phyloP scores from a whole-genome alignment of 2,113 vertebrate species.

The Hydrolagus affinis region DNA sequence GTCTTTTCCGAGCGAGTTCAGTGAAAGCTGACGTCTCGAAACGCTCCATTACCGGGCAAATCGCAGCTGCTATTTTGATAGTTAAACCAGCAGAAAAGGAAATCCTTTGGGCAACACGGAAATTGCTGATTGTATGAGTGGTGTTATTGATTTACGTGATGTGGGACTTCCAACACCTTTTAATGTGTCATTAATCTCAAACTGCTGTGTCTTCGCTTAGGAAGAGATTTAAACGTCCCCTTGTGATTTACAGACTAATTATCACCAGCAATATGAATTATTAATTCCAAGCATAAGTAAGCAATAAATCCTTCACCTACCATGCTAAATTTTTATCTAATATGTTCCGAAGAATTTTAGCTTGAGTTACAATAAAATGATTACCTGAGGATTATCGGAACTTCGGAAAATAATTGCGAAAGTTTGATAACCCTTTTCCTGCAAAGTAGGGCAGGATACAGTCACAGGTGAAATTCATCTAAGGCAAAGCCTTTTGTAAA shows the following conservation, averaged over 20 bases:
- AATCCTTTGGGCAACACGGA: not conserved
- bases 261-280: constrained; percentile 2
- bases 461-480: not conserved
- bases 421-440: not conserved
- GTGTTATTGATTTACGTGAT: not conserved
- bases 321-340: not conserved
- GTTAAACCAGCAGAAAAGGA: not conserved
- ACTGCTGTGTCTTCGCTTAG: not conserved
- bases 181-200: not conserved
- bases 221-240: not conserved
- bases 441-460: not conserved
- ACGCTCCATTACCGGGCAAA: not conserved
- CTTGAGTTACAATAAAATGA: not conserved
- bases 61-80: constrained; percentile 10
- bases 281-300: constrained; percentile 1
- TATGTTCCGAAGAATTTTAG: not conserved
- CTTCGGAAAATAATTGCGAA: not conserved
- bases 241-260: constrained; percentile 11
- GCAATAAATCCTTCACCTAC: not conserved
- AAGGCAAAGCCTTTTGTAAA: not conserved
- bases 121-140: not conserved
- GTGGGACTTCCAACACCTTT: not conserved
- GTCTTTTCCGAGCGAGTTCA: not conserved
- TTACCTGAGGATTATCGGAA: not conserved
- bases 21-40: not conserved